Evolutionary conservation across 2,888 invertebrate species (phyloP).

Genomic region (Oegoconia quadripuncta): DNA sequence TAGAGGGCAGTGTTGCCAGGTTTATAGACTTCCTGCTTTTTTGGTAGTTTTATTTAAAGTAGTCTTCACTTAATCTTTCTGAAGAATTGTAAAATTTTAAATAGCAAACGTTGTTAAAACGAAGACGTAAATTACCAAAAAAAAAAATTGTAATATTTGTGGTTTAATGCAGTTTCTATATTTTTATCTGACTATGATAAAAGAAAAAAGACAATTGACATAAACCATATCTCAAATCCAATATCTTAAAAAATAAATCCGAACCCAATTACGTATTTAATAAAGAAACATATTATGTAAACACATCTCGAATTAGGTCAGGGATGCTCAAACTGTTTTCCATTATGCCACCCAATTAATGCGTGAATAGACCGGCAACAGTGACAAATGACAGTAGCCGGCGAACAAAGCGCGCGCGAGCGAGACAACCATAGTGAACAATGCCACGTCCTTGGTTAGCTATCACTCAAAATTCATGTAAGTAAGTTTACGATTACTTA

Average conservation of each 20-base stretch:
- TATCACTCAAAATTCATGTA: background rate
- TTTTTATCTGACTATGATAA: no score
- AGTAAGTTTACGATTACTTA: no score
- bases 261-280: constrained; percentile 7
- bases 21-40: background rate
- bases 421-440: constrained; percentile 15
- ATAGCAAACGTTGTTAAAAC: no score
- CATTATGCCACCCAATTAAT: constrained; percentile 42
- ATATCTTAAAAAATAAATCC: no score
- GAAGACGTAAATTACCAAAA: no score
- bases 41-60: no score
- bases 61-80: no score
- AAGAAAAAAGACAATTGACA: no score
- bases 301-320: constrained; percentile 34
- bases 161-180: no score
- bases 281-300: constrained; percentile 4
- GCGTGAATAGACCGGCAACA: constrained; percentile 32
- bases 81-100: no score
- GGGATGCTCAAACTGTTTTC: constrained; percentile 40
- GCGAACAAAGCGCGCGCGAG: constrained; percentile 21
- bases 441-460: constrained; percentile 13
- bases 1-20: background rate
- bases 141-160: no score
- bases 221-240: no score
- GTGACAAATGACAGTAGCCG: constrained; percentile 16